phyloP scores from a whole-genome alignment of 2,797 vertebrate genomes.

The Danio aesculapii region DNA sequence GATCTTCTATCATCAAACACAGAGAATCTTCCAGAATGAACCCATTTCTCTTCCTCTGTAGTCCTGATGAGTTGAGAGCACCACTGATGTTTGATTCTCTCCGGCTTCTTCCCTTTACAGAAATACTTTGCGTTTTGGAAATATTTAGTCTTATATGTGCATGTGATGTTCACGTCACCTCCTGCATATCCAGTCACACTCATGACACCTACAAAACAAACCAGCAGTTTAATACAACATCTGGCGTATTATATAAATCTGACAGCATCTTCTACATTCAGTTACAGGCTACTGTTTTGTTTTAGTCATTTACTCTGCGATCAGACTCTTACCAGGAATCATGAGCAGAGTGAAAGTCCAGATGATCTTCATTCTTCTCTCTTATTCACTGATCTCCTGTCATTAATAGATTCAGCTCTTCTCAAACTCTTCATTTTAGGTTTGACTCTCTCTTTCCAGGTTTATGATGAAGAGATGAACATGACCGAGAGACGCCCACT shows the following conservation, averaged over 20 bases:
- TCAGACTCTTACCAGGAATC: too few relatives aligned
- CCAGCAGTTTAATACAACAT: background rate
- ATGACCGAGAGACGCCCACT: background rate
- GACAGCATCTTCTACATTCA: too few relatives aligned
- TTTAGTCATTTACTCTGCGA: background rate
- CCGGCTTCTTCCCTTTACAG: slow-evolving; percentile 57
- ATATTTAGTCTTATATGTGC: slow-evolving; percentile 37
- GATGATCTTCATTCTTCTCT: too few relatives aligned
- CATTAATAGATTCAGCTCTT: too few relatives aligned
- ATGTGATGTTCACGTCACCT: slow-evolving; percentile 56
- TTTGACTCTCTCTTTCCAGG: background rate
- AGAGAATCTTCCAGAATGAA: slow-evolving; percentile 9
- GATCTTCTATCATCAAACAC: slow-evolving; percentile 23
- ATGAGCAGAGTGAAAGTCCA: too few relatives aligned
- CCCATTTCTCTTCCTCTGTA: rapidly evolving
- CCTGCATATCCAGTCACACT: slow-evolving; percentile 27
- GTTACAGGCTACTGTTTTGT: background rate
- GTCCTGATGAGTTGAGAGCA: background rate
- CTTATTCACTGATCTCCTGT: too few relatives aligned
- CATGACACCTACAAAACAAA: background rate
- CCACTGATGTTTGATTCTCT: rapidly evolving
- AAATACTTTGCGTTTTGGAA: slow-evolving; percentile 58
- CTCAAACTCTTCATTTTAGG: background rate
- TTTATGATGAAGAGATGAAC: background rate
- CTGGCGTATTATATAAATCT: too few relatives aligned